A percentile compares a stretch with the other conserved stretches of the same genome.
phyloP scores from a whole-genome alignment of 2,113 vertebrate species.

The Platycercus adscitus region DNA sequence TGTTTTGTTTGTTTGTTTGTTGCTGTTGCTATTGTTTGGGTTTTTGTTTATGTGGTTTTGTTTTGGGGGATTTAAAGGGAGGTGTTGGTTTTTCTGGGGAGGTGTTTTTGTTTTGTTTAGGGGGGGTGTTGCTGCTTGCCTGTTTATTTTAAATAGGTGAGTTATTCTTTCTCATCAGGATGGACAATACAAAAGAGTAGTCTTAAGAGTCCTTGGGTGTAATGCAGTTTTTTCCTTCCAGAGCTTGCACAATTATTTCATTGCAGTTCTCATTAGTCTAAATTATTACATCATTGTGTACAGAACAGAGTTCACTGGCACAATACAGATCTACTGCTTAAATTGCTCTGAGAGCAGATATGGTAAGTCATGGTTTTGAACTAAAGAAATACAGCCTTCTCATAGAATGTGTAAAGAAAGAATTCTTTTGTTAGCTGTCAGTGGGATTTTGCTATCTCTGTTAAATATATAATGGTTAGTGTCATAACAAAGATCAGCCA shows the following conservation, averaged over 20 bases:
- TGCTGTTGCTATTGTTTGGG: background rate
- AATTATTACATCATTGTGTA: conserved; percentile 27
- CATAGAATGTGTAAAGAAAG: conserved; percentile 39
- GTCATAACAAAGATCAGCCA: conserved; percentile 71
- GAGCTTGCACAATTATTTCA: conserved; percentile 17
- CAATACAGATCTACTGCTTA: conserved; percentile 20
- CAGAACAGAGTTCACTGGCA: conserved; percentile 21
- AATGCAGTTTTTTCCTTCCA: background rate
- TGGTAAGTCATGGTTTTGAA: conserved; percentile 37
- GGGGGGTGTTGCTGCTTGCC: background rate
- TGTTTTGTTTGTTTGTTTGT: background rate
- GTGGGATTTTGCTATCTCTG: conserved; percentile 63
- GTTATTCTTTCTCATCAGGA: background rate
- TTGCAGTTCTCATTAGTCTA: background rate
- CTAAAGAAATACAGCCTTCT: conserved; percentile 41
- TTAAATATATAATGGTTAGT: conserved; percentile 73
- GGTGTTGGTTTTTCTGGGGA: background rate
- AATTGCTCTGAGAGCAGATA: conserved; percentile 56
- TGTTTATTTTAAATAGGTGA: background rate
- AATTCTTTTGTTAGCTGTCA: conserved; percentile 71
- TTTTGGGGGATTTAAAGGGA: background rate
- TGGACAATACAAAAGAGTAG: background rate
- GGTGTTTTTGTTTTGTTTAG: background rate
- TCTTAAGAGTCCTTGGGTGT: background rate
- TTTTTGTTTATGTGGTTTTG: background rate